Evolutionary conservation across 2,113 vertebrate species (phyloP).

Genomic region (Phodopus roborovskii): DNA sequence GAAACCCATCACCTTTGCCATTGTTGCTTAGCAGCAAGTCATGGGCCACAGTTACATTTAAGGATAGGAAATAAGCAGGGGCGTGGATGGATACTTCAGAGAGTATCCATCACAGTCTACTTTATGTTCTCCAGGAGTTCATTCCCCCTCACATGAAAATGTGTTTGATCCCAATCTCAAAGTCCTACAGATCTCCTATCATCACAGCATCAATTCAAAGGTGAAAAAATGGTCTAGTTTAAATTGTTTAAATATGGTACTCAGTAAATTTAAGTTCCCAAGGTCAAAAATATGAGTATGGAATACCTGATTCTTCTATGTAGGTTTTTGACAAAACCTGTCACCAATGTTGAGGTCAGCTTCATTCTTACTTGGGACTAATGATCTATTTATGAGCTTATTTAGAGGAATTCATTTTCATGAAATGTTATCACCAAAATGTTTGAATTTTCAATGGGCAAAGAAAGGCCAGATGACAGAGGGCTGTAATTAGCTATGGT

Average conservation of each 20-base stretch:
- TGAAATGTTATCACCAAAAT: neutral
- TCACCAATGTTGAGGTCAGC: neutral
- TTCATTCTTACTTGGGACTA: neutral
- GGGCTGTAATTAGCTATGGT: neutral
- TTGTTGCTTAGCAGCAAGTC: too few species aligned
- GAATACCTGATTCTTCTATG: neutral
- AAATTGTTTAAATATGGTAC: neutral
- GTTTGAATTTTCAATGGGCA: neutral
- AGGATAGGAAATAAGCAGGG: neutral
- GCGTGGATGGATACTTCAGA: neutral
- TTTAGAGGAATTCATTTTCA: neutral
- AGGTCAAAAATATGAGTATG: neutral
- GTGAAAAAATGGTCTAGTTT: neutral
- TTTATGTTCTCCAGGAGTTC: neutral
- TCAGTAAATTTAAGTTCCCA: neutral
- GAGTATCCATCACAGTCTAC: neutral
- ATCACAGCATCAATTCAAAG: neutral
- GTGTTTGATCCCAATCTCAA: neutral
- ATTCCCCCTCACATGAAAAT: neutral
- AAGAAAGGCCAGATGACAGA: neutral
- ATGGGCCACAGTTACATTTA: neutral
- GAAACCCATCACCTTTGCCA: neutral
- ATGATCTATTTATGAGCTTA: neutral
- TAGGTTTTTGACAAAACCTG: neutral
- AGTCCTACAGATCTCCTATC: neutral